Base-by-base conservation (phyloP, 2,797 vertebrate genomes). In the Acestrorhynchus altus region DNA sequence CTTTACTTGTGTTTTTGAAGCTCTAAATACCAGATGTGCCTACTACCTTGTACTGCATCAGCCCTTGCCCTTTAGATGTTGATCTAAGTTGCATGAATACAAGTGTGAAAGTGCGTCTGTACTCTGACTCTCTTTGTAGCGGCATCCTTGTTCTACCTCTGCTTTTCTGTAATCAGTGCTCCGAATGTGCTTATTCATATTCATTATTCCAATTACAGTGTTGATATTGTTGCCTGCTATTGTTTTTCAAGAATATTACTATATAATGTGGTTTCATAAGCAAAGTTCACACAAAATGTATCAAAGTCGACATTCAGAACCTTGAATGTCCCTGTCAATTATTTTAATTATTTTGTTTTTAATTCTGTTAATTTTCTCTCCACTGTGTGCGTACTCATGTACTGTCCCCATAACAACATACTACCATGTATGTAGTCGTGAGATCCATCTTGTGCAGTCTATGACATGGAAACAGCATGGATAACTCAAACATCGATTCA, bases 61-160 rank as follows among this genome's bases (percentile, higher is more conserved):
- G 18, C 2, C 10, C n/a, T 13, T 64, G 20, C 61, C 39, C 61
- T 64, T 64, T 42, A 44, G 11, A 44, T 64, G 60, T 63, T 42
- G 60, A 63, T 63, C 61, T 64, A 44, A 64, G 40, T 4, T 64
- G 18, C 60, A 40, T n/a, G 22, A 64, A 44, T 13, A 64, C 39
- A 64, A 42, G 39, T 24, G 0, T 64, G 39, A 40, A 64, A 22
- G 10, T 22, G 35, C 5, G 2, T 42, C 20, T 8, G 8, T n/a
- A 61, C 8, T 12, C 10, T 8, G 56, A 1, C 15, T 64, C 39
- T 15, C 39, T 42, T 22, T 44, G 22, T 44, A 44, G 60, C 60
- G 22, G 39, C 39, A 22, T 40, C 4, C 18, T 20, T 42, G 39
- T 40, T 22, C 18, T 42, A 12, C 9, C 44, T 42, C 15, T 6